Evolutionary conservation across 2,113 vertebrate species (phyloP), one percentile per base, ranked within the genome.

Genomic region (Melanerpes formicivorus): DNA sequence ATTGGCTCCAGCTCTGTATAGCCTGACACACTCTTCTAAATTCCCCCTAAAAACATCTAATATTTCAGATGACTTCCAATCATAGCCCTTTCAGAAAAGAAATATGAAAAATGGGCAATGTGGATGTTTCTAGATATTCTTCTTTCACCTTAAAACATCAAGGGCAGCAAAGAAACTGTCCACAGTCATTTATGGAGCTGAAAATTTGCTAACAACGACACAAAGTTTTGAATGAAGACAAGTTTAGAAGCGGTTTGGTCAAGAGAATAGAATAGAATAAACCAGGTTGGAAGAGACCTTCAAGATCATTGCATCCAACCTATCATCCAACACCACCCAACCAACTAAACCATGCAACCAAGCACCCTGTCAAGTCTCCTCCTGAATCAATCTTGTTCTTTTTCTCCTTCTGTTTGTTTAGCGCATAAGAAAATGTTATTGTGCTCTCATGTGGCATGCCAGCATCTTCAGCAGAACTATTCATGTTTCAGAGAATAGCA

Each of bases 361-460:
- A 34, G 6, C 34, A 34, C 34, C 34, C 34, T 34, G 34, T 34
- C 34, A 34, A 34, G 34, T 34, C 34, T 34, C 34, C 34, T 34
- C 34, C 34, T 34, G 34, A 34, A 34, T 34, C 34, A 74, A 30
- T 62, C 30, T 73, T 37, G 3, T 32, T 76, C 23, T 25, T 60
- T 40, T 34, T 63, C 17, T 22, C 77, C 67, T 16, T 62, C 15
- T 46, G 18, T 48, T 15, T 76, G 13, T 84, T 11, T 54, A 54
- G 9, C 11, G 18, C 5, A 0, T 55, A 30, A 48, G 37, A 54
- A 66, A 44, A 5, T 1, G 1, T 52, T 1, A 23, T 44, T 83
- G 90, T 83, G 27, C 25, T 65, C 85, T 74, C 52, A 22, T 70
- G 21, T 50, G 29, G 10, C 42, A 8, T 27, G 46, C 29, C 37